Evolutionary conservation across 2,888 invertebrate genomes (phyloP).

Genomic region (Noctua comes): DNA sequence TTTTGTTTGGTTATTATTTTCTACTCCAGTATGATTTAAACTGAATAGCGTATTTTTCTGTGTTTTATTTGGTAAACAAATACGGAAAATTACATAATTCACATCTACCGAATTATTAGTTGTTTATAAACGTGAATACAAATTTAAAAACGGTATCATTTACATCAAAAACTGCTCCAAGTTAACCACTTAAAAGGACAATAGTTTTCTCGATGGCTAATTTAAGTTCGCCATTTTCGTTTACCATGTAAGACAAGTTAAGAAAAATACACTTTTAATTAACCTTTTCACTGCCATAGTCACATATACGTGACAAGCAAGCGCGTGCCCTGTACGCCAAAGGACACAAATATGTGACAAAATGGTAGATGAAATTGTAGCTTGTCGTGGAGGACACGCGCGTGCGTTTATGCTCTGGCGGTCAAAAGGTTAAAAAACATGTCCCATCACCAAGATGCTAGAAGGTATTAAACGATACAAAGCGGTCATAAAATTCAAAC

Average conservation of each 20-base stretch:
- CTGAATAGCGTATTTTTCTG: neutral
- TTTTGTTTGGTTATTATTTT: conserved; percentile 28
- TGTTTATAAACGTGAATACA: neutral
- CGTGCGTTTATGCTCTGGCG: no score
- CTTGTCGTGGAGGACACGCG: no score
- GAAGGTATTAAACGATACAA: conserved; percentile 47
- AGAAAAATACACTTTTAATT: conserved; percentile 23
- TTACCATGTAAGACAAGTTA: conserved; percentile 6
- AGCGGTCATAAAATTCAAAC: conserved; percentile 52
- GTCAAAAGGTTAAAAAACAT: conserved; percentile 1
- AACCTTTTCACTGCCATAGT: no score
- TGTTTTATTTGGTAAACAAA: conserved; percentile 29
- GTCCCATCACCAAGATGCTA: conserved; percentile 68
- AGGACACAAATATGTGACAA: no score
- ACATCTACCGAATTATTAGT: no score
- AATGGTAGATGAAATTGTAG: no score
- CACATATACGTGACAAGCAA: no score
- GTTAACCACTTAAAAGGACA: neutral
- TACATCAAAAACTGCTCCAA: neutral
- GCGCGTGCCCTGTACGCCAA: no score
- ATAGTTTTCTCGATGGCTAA: neutral
- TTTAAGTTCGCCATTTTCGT: neutral
- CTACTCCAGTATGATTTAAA: neutral
- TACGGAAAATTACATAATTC: neutral
- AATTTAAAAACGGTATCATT: neutral